Percentiles rank a stretch among this genome's conserved stretches.
These are phyloP conservation scores for Hipparchia semele DNA, from an alignment of 2,888 invertebrate genomes.

Conservation along the genomic window DNA sequence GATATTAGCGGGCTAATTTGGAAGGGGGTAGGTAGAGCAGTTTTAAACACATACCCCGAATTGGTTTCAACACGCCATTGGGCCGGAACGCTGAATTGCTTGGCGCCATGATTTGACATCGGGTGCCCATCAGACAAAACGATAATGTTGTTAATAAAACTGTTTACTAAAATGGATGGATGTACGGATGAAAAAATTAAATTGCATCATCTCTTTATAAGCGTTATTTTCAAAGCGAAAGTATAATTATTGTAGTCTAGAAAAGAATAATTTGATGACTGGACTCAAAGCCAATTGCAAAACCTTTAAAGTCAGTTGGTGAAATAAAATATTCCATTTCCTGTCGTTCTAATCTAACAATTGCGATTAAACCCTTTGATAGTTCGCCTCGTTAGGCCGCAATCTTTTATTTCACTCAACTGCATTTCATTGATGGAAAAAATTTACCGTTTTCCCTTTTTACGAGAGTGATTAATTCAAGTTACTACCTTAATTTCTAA, in stretches of 20 bases:
- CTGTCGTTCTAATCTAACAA: constrained; percentile 32
- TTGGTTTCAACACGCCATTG: too few relatives aligned
- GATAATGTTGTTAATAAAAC: neutral
- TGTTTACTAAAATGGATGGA: neutral
- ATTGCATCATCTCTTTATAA: neutral
- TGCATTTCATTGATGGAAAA: constrained; percentile 20
- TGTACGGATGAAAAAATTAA: neutral
- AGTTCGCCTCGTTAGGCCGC: constrained; percentile 30
- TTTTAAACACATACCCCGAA: too few relatives aligned
- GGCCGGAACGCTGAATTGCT: too few relatives aligned
- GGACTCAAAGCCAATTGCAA: constrained; percentile 27
- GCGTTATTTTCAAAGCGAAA: constrained; percentile 6
- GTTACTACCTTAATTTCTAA: neutral
- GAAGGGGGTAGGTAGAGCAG: too few relatives aligned
- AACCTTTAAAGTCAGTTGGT: constrained; percentile 28
- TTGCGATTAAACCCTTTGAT: constrained; percentile 36
- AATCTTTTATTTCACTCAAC: constrained; percentile 31
- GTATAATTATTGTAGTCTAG: neutral
- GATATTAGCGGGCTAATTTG: too few relatives aligned
- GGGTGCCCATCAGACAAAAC: too few relatives aligned
- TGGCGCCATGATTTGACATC: too few relatives aligned
- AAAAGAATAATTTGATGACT: constrained; percentile 24
- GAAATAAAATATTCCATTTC: constrained; percentile 36
- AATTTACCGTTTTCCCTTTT: constrained; percentile 1
- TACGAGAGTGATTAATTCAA: constrained; percentile 6